phyloP scores from a whole-genome alignment of 1,140 invertebrate genomes.

The Drosophila baimaii region DNA sequence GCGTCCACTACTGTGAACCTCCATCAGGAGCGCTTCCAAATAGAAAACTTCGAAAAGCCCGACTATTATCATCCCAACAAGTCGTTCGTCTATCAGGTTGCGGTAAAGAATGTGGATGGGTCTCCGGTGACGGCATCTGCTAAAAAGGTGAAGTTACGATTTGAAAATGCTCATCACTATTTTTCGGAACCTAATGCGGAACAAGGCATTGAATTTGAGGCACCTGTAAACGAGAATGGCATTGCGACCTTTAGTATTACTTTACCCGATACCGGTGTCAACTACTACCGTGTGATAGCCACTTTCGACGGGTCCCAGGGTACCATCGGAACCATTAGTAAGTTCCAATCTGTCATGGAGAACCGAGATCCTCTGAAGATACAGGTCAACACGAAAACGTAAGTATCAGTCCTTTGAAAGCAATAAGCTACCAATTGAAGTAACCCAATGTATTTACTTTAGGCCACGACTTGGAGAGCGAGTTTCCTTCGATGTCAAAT shows the following conservation, averaged over 20 bases:
- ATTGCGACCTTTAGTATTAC: conserved; percentile 88
- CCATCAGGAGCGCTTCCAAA: conserved; percentile 92
- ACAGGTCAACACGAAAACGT: conserved; percentile 59
- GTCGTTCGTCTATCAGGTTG: conserved; percentile 91
- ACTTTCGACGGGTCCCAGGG: conserved; percentile 31
- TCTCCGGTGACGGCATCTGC: conserved; percentile 87
- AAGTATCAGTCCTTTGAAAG: conserved; percentile 14
- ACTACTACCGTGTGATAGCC: conserved; percentile 36
- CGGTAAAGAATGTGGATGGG: conserved; percentile 86
- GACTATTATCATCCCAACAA: conserved; percentile 95
- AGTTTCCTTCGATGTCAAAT: conserved; percentile 92
- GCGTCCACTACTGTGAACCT: conserved; percentile 89
- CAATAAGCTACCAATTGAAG: background rate
- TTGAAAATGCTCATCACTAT: conserved; percentile 8
- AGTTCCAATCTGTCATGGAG: conserved; percentile 28
- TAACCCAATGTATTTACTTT: background rate
- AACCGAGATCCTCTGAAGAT: conserved; percentile 47
- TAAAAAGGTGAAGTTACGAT: conserved; percentile 85
- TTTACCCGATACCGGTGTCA: conserved; percentile 29
- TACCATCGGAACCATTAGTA: conserved; percentile 37
- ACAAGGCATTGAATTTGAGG: conserved; percentile 14
- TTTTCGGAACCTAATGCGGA: background rate
- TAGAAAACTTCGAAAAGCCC: conserved; percentile 89
- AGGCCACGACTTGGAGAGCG: conserved; percentile 88
- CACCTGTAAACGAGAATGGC: conserved; percentile 86